Base-by-base conservation (phyloP, 1,140 invertebrate species). In the Scaptodrosophila lebanonensis region DNA sequence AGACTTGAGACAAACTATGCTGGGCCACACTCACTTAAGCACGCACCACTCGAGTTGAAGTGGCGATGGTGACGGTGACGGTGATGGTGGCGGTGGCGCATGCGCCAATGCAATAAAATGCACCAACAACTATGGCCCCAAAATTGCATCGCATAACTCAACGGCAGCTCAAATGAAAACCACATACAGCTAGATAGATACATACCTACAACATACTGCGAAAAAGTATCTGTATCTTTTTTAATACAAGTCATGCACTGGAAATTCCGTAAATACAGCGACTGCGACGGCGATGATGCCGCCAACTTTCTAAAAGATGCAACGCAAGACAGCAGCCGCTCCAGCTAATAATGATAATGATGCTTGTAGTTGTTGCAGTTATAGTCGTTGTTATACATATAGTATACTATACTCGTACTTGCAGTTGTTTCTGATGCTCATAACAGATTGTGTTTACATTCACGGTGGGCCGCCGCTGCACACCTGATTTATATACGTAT, bases 271-370 rank as follows among this genome's bases (percentile, higher is more conserved):
- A 66, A 73, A 64, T 44, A 77, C 53, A 63, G 12, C 32, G 12
- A 33, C 12, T 33, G 3, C 73, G 53, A 59, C 53, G 67, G 48
- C 54, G 54, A 67, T n/a, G n/a, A n/a, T n/a, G 61, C 72, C 67
- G 68, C 75, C 66, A 79, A 79, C 75, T 79, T 82, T 82, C 75
- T 82, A 82, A 82, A 82, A 69, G 61, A 66, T 75, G 65, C 68
- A 79, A 32, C 52, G 17, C n/a, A n/a, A n/a, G n/a, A n/a, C n/a
- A n/a, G 4, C 6, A 38, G 17, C 12, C 3, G 12, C 12, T 3
- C 49, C 32, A 68, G 64, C 64, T 77, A 72, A 77, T 77, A 58
- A 77, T 60, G 53, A 77, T 45, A 16, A 35, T 73, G 61, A 69
- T 79, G 52, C 58, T 69, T 60, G 17, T 47, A 40, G 53, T 57